Percentiles rank a stretch among this genome's conserved stretches.
These are phyloP conservation scores for Isurus oxyrinchus DNA, from an alignment of 2,113 vertebrate species.

Conservation along the genomic window DNA sequence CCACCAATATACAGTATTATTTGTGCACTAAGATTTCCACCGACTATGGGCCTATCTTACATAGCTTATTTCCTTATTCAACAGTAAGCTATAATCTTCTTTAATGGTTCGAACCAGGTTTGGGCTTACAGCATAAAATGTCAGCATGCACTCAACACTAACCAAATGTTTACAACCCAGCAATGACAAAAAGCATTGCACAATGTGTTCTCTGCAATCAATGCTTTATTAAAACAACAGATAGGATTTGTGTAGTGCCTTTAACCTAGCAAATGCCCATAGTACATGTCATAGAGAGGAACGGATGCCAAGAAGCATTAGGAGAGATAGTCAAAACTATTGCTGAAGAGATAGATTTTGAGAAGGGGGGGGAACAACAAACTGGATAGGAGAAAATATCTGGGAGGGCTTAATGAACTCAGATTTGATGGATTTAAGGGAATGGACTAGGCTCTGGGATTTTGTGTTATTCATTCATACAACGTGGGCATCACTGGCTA, in stretches of 20 bases:
- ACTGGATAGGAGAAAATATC: background rate
- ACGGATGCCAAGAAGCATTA: background rate
- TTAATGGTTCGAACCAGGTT: background rate
- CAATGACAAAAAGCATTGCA: background rate
- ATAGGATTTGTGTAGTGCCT: background rate
- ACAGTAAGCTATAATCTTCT: background rate
- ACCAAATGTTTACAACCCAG: background rate
- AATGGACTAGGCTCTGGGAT: background rate
- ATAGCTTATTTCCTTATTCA: background rate
- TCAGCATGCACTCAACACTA: background rate
- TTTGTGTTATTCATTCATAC: too few relatives aligned
- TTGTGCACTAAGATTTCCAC: background rate
- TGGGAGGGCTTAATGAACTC: too few relatives aligned
- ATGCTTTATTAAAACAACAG: background rate
- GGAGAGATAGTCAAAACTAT: background rate
- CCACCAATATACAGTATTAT: background rate
- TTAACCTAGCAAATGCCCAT: background rate
- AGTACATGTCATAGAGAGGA: background rate
- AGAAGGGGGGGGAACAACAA: background rate
- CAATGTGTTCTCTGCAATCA: background rate
- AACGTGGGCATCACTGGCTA: too few relatives aligned
- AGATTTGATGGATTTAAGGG: background rate
- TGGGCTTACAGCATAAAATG: background rate
- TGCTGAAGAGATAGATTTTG: background rate
- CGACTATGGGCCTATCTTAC: background rate